Conservation (phyloP, 2,797 vertebrate species). For the Paguma larvata region DNA sequence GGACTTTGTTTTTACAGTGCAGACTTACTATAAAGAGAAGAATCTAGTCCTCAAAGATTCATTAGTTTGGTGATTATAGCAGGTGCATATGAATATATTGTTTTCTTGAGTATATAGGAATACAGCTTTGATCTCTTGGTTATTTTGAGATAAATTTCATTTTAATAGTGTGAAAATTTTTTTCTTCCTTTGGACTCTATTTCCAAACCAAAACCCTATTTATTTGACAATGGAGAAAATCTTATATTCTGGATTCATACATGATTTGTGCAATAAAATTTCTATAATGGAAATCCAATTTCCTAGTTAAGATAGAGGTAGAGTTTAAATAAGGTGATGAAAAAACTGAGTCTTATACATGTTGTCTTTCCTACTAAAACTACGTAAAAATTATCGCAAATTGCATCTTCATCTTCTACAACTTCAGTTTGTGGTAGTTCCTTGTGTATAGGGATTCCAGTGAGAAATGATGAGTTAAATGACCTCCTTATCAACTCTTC, state of each 20-base stretch:
- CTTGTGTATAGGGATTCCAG: not conserved
- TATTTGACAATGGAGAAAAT: constrained; percentile 42
- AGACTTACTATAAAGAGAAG: constrained; percentile 37
- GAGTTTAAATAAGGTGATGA: constrained; percentile 44
- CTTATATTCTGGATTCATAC: constrained; percentile 21
- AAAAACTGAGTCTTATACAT: not conserved
- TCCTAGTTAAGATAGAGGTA: not conserved
- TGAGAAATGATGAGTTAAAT: not conserved
- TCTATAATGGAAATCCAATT: constrained; percentile 28
- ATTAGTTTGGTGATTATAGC: constrained; percentile 42
- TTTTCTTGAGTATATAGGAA: constrained; percentile 61
- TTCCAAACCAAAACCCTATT: constrained; percentile 55
- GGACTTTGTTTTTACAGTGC: constrained; percentile 45
- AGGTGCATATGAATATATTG: constrained; percentile 41
- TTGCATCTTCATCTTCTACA: not conserved
- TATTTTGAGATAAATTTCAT: constrained; percentile 64
- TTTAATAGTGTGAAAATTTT: not conserved
- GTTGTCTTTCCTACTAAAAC: constrained; percentile 49
- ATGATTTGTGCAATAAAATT: constrained; percentile 43
- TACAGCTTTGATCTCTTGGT: constrained; percentile 58
- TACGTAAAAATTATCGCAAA: not conserved
- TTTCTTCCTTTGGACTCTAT: not conserved
- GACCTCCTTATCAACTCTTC: not conserved
- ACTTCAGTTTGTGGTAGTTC: not conserved
- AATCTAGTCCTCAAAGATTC: constrained; percentile 13